Base-by-base conservation (phyloP, 2,797 vertebrate genomes). In the Anguilla anguilla region DNA sequence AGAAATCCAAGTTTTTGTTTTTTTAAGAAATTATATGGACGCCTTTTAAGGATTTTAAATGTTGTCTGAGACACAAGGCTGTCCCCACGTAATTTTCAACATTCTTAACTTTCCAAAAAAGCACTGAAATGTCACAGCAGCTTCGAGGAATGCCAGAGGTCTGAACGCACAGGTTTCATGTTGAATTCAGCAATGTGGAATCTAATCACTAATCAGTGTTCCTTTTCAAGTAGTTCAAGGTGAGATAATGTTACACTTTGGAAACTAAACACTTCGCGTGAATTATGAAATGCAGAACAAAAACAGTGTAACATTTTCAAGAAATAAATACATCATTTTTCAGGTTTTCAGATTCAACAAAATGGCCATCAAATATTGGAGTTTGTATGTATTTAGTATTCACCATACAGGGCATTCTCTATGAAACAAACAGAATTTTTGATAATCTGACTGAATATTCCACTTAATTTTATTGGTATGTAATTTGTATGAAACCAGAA, bases 21-120 rank as follows among this genome's bases (percentile, higher is more conserved):
- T 85, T 83, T 61, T 49, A n/a, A 39, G 61, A 69, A 39, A 83
- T 88, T 57, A 86, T 19, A 84, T 72, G 15, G 28, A 74, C 46
- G 39, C 59, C 69, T 57, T 64, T 89, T 67, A 49, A 84, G 28
- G 25, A 84, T 46, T 51, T 87, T 61, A 79, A 84, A 90, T 89
- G 89, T 86, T 86, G 39, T 86, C 43, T 72, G 82, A 86, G 19
- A 5, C 64, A 64, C 3, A 17, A 51, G 35, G 74, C 69, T 86
- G 59, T 61, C 67, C 87, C 91, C 61, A 86, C 79, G 2, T 22
- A 39, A 31, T 61, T 43, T 46, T 31, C 22, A 19, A 13, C 6
- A 64, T 46, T 61, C 46, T 13, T 22, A 46, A 81, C 19, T 49
- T 28, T 13, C 72, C 35, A 46, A 46, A 46, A 46, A 46, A 46